Percentiles rank a stretch among this genome's conserved stretches.
Evolutionary conservation across 1,140 invertebrate species (phyloP).

Genomic region (Drosophila pectinifera): DNA sequence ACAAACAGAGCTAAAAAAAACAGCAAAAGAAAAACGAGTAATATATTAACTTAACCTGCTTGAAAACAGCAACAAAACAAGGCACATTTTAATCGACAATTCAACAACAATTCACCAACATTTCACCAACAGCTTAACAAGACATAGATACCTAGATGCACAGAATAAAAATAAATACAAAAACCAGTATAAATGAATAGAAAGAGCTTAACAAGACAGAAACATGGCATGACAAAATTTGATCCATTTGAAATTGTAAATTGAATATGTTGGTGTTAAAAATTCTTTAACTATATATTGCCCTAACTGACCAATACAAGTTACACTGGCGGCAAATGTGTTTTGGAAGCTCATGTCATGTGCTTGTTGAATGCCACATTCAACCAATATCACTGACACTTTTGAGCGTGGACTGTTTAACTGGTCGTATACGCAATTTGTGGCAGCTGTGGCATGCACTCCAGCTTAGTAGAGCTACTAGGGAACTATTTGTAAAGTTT

Average conservation of each 20-base stretch:
- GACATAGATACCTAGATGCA: no score
- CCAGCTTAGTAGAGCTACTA: constrained; percentile 15
- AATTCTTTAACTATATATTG: no score
- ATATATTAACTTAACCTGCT: neutral
- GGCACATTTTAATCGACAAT: no score
- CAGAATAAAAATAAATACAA: no score
- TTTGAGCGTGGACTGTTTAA: constrained; percentile 6
- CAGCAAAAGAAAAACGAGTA: neutral
- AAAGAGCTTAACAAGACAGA: no score
- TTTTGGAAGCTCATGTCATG: neutral
- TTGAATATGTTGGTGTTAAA: no score
- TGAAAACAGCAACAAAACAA: no score
- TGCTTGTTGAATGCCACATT: constrained; percentile 2
- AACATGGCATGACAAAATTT: no score
- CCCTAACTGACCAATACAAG: neutral
- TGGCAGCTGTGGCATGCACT: constrained; percentile 4
- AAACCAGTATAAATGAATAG: no score
- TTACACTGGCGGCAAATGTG: neutral
- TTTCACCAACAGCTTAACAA: no score
- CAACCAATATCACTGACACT: constrained; percentile 12
- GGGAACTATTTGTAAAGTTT: neutral
- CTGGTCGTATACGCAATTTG: constrained; percentile 25
- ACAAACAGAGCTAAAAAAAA: neutral
- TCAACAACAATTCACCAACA: neutral
- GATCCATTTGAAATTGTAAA: no score